Percentiles rank a stretch among this genome's conserved stretches.
Conservation (phyloP, 2,797 vertebrate species). For the Diplodus sargus region DNA sequence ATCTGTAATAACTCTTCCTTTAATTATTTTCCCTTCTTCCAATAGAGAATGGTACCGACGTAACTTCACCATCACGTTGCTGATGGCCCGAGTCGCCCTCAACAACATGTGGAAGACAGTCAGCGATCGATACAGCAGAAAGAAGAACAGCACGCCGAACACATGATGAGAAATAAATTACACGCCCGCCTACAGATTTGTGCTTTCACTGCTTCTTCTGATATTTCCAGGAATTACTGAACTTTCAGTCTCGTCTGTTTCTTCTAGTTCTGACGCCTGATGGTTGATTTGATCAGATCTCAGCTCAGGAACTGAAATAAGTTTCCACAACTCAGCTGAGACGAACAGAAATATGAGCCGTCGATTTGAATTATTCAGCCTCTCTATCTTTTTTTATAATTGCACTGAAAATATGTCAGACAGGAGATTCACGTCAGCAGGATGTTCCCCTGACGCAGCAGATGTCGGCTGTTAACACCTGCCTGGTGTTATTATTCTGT, state of each 20-base stretch:
- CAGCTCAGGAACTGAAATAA: background rate
- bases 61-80: conserved; percentile 94
- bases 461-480: no score
- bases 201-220: background rate
- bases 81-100: conserved; percentile 91
- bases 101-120: conserved; percentile 84
- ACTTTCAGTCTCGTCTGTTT: background rate
- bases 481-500: no score
- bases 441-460: no score
- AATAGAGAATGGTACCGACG: conserved; percentile 94
- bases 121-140: conserved; percentile 59
- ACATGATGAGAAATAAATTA: conserved; percentile 44
- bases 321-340: background rate
- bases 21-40: background rate
- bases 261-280: background rate
- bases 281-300: background rate
- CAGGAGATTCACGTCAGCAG: background rate
- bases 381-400: background rate
- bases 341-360: background rate
- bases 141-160: conserved; percentile 29
- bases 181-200: background rate
- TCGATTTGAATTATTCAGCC: conserved; percentile 1
- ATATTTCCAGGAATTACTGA: background rate
- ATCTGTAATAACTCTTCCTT: background rate
- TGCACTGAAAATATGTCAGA: background rate